phyloP scores from a whole-genome alignment of 2,113 vertebrate species.

The Empidonax alnorum region DNA sequence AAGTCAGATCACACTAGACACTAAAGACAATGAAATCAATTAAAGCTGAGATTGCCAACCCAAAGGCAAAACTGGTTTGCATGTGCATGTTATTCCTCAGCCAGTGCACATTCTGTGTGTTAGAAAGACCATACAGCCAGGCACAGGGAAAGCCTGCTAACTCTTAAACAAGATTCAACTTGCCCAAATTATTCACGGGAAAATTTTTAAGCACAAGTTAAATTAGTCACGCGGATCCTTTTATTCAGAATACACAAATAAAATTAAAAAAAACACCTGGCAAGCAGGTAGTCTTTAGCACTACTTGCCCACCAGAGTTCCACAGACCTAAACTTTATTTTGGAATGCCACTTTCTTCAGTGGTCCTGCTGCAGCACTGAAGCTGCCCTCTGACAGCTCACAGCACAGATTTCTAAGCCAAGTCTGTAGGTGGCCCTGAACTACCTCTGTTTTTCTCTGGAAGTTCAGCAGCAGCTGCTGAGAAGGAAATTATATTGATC shows the following conservation, averaged over 20 bases:
- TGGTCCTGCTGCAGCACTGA: background rate
- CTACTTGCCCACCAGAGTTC: background rate
- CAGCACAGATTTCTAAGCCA: fast-evolving
- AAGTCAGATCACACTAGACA: background rate
- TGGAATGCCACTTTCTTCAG: background rate
- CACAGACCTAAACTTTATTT: background rate
- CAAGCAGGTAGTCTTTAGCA: background rate
- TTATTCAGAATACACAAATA: background rate
- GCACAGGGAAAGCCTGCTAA: background rate
- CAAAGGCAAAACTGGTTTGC: background rate
- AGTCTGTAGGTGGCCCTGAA: background rate
- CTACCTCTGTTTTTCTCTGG: background rate
- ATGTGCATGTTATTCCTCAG: background rate
- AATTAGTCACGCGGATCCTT: background rate
- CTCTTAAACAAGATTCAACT: background rate
- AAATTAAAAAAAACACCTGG: background rate
- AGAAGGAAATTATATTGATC: background rate
- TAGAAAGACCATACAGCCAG: background rate
- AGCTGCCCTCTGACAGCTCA: background rate
- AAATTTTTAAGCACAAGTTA: background rate
- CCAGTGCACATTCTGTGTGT: background rate
- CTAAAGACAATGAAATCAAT: background rate
- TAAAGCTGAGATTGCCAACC: background rate
- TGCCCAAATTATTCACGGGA: background rate
- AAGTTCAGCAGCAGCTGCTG: background rate